Percentiles rank a stretch among this genome's conserved stretches.
phyloP scores from a whole-genome alignment of 2,797 vertebrate species.

The Benthosema pterotum region DNA sequence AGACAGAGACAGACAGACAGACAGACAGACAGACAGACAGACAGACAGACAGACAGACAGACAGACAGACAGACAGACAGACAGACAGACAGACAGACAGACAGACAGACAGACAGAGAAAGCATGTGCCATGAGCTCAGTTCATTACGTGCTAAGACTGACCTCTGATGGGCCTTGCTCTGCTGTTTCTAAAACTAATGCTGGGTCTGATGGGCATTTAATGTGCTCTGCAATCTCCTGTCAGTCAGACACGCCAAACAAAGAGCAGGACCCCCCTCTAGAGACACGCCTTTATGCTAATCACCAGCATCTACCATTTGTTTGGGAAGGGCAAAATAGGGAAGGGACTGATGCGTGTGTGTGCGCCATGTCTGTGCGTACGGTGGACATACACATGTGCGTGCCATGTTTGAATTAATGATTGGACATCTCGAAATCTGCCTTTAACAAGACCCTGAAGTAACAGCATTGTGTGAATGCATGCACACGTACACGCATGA shows the following conservation, averaged over 20 bases:
- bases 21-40: constrained; percentile 1
- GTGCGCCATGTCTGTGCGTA: no score
- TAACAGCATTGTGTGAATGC: neutral
- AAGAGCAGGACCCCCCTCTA: constrained; percentile 68
- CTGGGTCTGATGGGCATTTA: constrained; percentile 79
- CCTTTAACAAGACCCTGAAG: no score
- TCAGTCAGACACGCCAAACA: constrained; percentile 78
- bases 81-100: neutral
- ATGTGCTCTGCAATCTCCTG: constrained; percentile 75
- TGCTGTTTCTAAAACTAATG: constrained; percentile 70
- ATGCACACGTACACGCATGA: neutral
- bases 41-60: constrained; percentile 28
- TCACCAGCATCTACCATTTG: constrained; percentile 55
- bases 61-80: neutral
- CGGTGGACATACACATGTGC: no score
- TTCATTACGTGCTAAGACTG: constrained; percentile 73
- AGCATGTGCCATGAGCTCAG: constrained; percentile 42
- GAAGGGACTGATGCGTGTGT: neutral
- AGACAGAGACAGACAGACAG: neutral
- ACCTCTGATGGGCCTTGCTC: constrained; percentile 71
- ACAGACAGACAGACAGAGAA: constrained; percentile 6
- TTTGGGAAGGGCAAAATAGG: constrained; percentile 37
- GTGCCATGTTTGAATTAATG: no score
- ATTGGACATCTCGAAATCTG: no score
- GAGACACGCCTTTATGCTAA: constrained; percentile 77